These are phyloP conservation scores for Limnephilus auricula DNA, from an alignment of 2,888 invertebrate genomes.

Conservation along the genomic window DNA sequence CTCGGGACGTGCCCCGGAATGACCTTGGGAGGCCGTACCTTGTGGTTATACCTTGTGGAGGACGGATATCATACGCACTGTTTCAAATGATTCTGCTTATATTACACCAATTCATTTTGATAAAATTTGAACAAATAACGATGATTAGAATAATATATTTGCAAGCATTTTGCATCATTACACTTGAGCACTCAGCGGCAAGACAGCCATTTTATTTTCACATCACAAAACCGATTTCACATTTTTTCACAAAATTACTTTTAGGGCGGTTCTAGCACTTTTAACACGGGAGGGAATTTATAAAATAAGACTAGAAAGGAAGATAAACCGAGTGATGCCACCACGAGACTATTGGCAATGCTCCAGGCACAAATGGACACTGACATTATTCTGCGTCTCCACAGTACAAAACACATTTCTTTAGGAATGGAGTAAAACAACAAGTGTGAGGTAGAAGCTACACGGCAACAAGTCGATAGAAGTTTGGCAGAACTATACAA, in stretches of 20 bases:
- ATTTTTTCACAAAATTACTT: slow-evolving; percentile 38
- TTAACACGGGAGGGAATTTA: slow-evolving; percentile 29
- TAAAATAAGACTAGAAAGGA: slow-evolving; percentile 15
- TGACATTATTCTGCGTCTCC: slow-evolving; percentile 37
- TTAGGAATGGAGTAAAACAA: slow-evolving; percentile 3
- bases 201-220: slow-evolving; percentile 48
- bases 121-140: slow-evolving; percentile 11
- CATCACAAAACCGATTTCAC: slow-evolving; percentile 48
- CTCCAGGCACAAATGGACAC: slow-evolving; percentile 13
- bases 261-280: slow-evolving; percentile 42
- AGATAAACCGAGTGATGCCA: neutral
- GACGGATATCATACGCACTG: slow-evolving; percentile 11
- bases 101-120: slow-evolving; percentile 37
- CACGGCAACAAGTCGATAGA: slow-evolving; percentile 61
- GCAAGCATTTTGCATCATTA: slow-evolving; percentile 23
- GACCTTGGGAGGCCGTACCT: neutral
- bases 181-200: slow-evolving; percentile 52
- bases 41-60: slow-evolving; percentile 29
- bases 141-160: slow-evolving; percentile 33
- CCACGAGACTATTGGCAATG: slow-evolving; percentile 6
- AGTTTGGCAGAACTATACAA: slow-evolving; percentile 55
- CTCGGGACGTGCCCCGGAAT: neutral
- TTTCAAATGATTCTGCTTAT: slow-evolving; percentile 42
- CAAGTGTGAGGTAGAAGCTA: slow-evolving; percentile 51
- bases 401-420: slow-evolving; percentile 32